Conservation (phyloP, 1,140 invertebrate species). For the Euwallacea similis region DNA sequence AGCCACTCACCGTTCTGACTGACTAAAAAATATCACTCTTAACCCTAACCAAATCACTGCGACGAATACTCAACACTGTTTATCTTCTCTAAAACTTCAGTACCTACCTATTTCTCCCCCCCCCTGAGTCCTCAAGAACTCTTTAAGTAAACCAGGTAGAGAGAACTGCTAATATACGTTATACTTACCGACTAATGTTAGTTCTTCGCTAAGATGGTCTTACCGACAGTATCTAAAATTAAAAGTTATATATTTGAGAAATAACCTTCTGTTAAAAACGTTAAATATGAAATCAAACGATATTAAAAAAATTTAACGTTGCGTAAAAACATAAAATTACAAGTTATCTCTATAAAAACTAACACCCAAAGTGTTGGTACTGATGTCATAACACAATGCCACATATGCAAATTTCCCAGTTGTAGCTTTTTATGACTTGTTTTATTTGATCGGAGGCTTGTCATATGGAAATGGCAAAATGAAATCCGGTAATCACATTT, state of each 20-base stretch:
- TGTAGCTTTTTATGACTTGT: not conserved
- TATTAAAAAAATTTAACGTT: too few species aligned
- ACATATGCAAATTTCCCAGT: not conserved
- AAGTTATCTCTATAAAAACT: too few species aligned
- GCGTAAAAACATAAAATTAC: too few species aligned
- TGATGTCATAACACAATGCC: conserved; percentile 7
- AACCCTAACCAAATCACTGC: conserved; percentile 19
- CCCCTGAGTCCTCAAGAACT: conserved; percentile 21
- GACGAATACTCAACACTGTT: conserved; percentile 24
- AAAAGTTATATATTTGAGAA: too few species aligned
- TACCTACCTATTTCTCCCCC: conserved; percentile 9
- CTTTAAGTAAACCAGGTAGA: conserved; percentile 11
- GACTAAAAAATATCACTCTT: conserved; percentile 7
- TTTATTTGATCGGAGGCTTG: conserved; percentile 2
- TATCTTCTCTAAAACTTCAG: conserved; percentile 13
- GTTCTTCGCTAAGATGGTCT: too few species aligned
- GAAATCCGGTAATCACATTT: conserved; percentile 5
- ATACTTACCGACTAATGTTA: too few species aligned
- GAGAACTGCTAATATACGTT: not conserved
- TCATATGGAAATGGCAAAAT: not conserved
- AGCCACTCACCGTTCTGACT: conserved; percentile 2
- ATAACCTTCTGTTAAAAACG: too few species aligned
- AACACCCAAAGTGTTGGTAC: conserved; percentile 7
- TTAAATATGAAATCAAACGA: too few species aligned
- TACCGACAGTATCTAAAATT: too few species aligned